phyloP scores from a whole-genome alignment of 2,113 vertebrate species.

The Hucho hucho region DNA sequence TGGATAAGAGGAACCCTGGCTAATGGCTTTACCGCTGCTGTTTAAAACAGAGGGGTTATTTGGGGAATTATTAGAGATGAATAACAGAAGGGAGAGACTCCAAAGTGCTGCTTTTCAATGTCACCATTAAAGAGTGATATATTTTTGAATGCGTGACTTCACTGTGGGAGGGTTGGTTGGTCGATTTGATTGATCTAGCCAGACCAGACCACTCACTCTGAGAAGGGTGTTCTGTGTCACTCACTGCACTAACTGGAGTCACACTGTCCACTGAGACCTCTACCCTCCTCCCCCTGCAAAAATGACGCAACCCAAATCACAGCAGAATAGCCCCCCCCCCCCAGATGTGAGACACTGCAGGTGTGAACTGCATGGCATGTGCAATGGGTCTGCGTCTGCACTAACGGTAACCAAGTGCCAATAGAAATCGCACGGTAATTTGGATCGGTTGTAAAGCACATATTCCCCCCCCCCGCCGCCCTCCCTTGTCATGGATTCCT shows the following conservation, averaged over 20 bases:
- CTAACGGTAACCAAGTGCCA: conserved; percentile 58
- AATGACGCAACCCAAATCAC: background rate
- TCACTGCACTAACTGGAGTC: background rate
- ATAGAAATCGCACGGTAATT: conserved; percentile 38
- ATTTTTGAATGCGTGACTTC: background rate
- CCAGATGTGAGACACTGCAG: background rate
- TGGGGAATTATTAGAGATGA: conserved; percentile 4
- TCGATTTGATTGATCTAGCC: background rate
- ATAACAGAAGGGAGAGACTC: conserved; percentile 36
- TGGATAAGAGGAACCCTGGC: background rate
- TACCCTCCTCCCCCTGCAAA: background rate
- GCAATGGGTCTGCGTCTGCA: conserved; percentile 26
- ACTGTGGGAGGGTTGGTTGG: background rate
- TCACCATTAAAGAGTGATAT: conserved; percentile 9
- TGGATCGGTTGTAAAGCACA: conserved; percentile 43
- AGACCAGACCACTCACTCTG: background rate
- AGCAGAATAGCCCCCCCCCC: background rate
- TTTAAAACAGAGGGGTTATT: background rate
- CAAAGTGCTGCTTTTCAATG: conserved; percentile 52
- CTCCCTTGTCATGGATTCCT: background rate
- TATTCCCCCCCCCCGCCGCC: conserved; percentile 15
- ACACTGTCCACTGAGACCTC: background rate
- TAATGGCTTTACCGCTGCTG: background rate
- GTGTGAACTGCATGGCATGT: conserved; percentile 11
- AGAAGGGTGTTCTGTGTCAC: background rate